Percentiles rank a stretch among this genome's conserved stretches.
phyloP scores from a whole-genome alignment of 2,113 vertebrate genomes.

The Pteropus alecto region DNA sequence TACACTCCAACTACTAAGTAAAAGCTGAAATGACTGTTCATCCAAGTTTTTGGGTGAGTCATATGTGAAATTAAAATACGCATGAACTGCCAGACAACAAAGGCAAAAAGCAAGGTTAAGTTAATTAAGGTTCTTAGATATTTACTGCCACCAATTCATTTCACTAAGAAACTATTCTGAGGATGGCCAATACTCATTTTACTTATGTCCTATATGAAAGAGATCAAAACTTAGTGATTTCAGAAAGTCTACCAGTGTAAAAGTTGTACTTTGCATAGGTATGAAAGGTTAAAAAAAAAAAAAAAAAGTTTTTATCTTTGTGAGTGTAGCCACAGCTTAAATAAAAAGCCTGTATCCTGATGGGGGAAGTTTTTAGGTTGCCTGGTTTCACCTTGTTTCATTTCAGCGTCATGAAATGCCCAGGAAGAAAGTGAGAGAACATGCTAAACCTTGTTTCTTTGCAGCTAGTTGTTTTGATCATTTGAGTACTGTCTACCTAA shows the following conservation, averaged over 20 bases:
- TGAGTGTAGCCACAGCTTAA: not conserved
- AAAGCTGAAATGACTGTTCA: not conserved
- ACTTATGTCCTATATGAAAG: not conserved
- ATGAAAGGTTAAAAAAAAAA: not conserved
- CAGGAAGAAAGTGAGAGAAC: not conserved
- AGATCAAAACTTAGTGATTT: constrained; percentile 16
- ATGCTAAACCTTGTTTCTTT: not conserved
- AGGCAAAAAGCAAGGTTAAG: constrained; percentile 27
- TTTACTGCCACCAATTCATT: not conserved
- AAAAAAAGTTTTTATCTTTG: not conserved
- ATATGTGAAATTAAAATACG: not conserved
- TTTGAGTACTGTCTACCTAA: not conserved
- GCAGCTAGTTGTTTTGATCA: not conserved
- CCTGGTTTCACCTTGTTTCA: not conserved
- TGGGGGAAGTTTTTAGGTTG: not conserved
- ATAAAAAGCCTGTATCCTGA: not conserved
- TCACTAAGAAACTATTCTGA: not conserved
- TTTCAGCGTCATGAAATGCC: not conserved
- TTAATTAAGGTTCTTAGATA: not conserved
- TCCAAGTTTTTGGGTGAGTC: not conserved
- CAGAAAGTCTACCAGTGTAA: not conserved
- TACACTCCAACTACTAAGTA: not conserved
- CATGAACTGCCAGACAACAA: not conserved
- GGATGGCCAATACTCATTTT: not conserved
- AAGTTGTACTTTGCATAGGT: not conserved